Conservation (phyloP, 2,888 invertebrate genomes). For the Carpatolechia fugitivella region DNA sequence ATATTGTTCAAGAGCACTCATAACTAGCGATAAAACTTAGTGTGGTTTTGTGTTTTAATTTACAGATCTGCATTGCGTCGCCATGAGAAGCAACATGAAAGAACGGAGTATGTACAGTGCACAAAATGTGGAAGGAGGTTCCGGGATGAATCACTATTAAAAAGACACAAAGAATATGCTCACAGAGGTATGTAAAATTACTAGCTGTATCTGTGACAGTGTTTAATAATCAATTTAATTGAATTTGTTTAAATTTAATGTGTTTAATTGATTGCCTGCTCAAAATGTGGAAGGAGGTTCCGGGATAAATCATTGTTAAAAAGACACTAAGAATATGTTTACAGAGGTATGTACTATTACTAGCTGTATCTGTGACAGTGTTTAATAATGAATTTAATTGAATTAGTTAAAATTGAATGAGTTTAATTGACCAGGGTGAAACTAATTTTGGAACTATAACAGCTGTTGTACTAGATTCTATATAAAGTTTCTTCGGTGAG, state of each 20-base stretch:
- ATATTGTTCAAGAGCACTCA: neutral
- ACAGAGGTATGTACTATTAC: slow-evolving; percentile 57
- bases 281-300: slow-evolving; percentile 54
- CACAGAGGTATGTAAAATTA: slow-evolving; percentile 62
- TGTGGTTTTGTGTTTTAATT: too few species aligned
- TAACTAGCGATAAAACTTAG: neutral
- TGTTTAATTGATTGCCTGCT: too few species aligned
- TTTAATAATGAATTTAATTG: too few species aligned
- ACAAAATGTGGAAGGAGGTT: slow-evolving; percentile 55
- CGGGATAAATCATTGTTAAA: slow-evolving; percentile 59
- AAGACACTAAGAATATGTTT: slow-evolving; percentile 66
- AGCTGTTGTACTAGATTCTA: too few species aligned
- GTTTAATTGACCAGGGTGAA: too few species aligned
- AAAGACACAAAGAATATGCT: slow-evolving; percentile 65
- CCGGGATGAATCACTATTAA: slow-evolving; percentile 57
- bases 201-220: too few species aligned
- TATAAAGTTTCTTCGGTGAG: too few species aligned
- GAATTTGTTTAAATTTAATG: too few species aligned
- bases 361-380: too few species aligned
- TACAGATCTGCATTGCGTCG: slow-evolving; percentile 62
- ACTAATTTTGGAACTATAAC: too few species aligned
- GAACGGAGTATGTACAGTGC: slow-evolving; percentile 55
- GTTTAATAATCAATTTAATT: too few species aligned
- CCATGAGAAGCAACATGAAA: slow-evolving; percentile 66
- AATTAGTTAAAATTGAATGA: too few species aligned